Percentiles rank a stretch among this genome's conserved stretches.
phyloP scores from a whole-genome alignment of 1,140 invertebrate genomes.

The Drosophila pallidifrons region DNA sequence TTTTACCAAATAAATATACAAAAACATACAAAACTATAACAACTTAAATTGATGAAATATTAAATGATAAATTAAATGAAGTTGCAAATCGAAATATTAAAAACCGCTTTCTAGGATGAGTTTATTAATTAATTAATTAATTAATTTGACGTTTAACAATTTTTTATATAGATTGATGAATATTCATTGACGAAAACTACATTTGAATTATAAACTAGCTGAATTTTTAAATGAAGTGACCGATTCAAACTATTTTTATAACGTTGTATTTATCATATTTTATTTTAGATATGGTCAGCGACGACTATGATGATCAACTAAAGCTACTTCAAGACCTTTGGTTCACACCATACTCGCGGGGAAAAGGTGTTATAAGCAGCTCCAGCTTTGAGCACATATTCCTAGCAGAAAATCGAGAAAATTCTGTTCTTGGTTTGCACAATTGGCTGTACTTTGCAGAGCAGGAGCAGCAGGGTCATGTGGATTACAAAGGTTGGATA shows the following conservation, averaged over 20 bases:
- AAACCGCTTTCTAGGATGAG: too few species aligned
- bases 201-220: too few species aligned
- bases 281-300: conserved; percentile 47
- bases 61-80: too few species aligned
- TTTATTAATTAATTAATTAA: too few species aligned
- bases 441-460: conserved; percentile 94
- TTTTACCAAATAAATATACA: too few species aligned
- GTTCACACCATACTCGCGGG: conserved; percentile 93
- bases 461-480: conserved; percentile 88
- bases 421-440: conserved; percentile 91
- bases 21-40: too few species aligned
- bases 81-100: too few species aligned
- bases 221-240: too few species aligned
- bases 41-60: too few species aligned
- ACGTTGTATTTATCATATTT: neutral
- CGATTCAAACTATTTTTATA: neutral
- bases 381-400: conserved; percentile 96
- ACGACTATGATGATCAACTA: conserved; percentile 88
- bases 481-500: conserved; percentile 92
- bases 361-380: conserved; percentile 90
- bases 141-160: too few species aligned
- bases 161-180: too few species aligned
- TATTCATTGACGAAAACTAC: too few species aligned
- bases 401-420: conserved; percentile 91
- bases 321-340: conserved; percentile 90